A percentile compares a stretch with the other conserved stretches of the same genome.
These are phyloP conservation scores for Dysmachus trigonus DNA, from an alignment of 2,888 invertebrate genomes.

Conservation along the genomic window DNA sequence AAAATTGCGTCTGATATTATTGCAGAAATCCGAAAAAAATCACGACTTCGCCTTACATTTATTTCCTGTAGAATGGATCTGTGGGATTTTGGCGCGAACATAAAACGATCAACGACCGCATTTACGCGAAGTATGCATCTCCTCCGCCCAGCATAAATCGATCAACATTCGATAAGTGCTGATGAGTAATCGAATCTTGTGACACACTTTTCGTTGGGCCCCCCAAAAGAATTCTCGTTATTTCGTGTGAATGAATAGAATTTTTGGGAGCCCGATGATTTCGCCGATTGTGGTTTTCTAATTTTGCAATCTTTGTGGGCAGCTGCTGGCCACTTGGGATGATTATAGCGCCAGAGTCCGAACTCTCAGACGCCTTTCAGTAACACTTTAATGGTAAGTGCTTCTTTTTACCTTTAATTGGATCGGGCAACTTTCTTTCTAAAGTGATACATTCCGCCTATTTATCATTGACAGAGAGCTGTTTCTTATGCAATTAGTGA, in stretches of 20 bases:
- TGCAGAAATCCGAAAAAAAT: neutral
- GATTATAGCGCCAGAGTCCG: neutral
- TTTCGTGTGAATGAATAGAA: slow-evolving; percentile 23
- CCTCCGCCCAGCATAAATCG: slow-evolving; percentile 30
- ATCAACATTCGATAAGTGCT: slow-evolving; percentile 1
- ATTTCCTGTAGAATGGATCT: neutral
- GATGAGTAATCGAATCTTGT: slow-evolving; percentile 31
- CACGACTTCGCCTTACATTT: neutral
- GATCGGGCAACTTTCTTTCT: slow-evolving; percentile 15
- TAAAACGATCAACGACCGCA: slow-evolving; percentile 27
- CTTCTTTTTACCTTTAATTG: slow-evolving; percentile 11
- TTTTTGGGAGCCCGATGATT: slow-evolving; percentile 4
- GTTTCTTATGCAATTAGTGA: neutral
- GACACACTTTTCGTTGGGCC: slow-evolving; percentile 20
- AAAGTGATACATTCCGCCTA: slow-evolving; percentile 4
- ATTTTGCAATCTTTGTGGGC: slow-evolving; percentile 17
- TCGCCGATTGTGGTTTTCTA: slow-evolving; percentile 20
- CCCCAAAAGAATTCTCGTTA: slow-evolving; percentile 17
- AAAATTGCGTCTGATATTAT: neutral
- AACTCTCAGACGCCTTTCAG: neutral
- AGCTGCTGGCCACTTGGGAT: slow-evolving; percentile 10
- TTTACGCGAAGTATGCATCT: slow-evolving; percentile 3
- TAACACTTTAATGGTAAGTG: slow-evolving; percentile 10
- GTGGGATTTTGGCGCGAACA: neutral
- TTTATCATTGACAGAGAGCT: slow-evolving; percentile 4